Evolutionary conservation across 2,113 vertebrate species (phyloP), one percentile per base, ranked within the genome.

Genomic region (Canis aureus): DNA sequence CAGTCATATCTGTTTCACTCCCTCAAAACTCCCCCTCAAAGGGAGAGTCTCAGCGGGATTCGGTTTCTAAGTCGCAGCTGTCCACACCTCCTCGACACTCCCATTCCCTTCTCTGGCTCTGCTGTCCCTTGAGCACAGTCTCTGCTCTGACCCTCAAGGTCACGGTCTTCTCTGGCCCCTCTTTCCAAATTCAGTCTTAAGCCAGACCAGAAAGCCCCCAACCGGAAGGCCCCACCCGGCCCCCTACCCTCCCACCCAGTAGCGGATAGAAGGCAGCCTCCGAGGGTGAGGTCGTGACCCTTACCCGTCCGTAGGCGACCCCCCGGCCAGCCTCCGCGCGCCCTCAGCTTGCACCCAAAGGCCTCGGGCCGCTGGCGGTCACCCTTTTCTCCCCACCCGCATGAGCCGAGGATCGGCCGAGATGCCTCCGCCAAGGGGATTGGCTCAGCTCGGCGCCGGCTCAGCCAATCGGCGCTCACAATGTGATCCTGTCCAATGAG

Each of bases 301-400:
- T 97, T 96, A 98, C 98, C 91, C 0, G 60, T 81, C 32, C 13
- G 69, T 8, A 32, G 29, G 22, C 0, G 22, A 1, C 1, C 20
- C 25, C 4, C 59, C 0, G 29, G 17, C 6, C 9, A 3, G 51
- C 25, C n/a, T 88, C 76, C n/a, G 62, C 8, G 53, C 4, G 12
- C 29, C 49, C 6, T 11, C 49, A 20, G 51, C 6, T 3, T 0
- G 73, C n/a, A 51, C 15, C 2, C 15, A 25, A 29, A 0, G 17
- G 35, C 0, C 15, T 29, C 1, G 3, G 2, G 11, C 13, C 3
- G 2, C 0, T 0, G 0, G n/a, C 1, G 0, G 1, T 1, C 62
- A 19, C 20, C 5, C 2, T 66, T 69, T 60, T 12, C 57, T 59
- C 8, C 57, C 3, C 8, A 29, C 53, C 69, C 2, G 0, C 1